Conservation (phyloP, 1,140 invertebrate genomes). For the Euglossa dilemma region DNA sequence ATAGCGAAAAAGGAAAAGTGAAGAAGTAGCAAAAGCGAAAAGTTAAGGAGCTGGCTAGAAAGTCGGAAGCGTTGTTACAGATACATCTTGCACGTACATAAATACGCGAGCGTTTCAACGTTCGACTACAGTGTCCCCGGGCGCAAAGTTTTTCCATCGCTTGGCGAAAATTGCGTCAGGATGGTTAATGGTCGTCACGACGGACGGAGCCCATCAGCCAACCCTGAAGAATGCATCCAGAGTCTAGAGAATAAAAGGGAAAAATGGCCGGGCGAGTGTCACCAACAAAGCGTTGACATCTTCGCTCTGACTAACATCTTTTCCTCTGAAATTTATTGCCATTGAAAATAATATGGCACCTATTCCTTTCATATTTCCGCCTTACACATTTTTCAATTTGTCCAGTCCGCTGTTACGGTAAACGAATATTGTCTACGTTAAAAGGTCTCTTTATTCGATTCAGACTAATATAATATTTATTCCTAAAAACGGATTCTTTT, state of each 20-base stretch:
- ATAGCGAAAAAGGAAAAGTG: neutral
- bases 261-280: conserved; percentile 31
- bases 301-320: neutral
- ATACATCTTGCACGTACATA: neutral
- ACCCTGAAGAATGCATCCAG: conserved; percentile 48
- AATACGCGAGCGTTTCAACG: neutral
- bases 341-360: neutral
- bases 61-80: neutral
- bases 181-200: conserved; percentile 61
- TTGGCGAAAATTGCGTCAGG: conserved; percentile 56
- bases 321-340: neutral
- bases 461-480: no score
- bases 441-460: no score
- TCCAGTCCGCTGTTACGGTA: neutral
- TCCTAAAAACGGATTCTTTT: no score
- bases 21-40: neutral
- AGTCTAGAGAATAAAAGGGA: conserved; percentile 36
- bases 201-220: conserved; percentile 51
- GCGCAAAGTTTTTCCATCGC: conserved; percentile 61
- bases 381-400: neutral
- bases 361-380: neutral
- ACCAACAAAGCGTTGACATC: conserved; percentile 1
- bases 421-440: neutral
- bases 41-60: neutral
- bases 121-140: no score